These are phyloP conservation scores for Drosophila parvula DNA, from an alignment of 1,140 invertebrate species.

Conservation along the genomic window DNA sequence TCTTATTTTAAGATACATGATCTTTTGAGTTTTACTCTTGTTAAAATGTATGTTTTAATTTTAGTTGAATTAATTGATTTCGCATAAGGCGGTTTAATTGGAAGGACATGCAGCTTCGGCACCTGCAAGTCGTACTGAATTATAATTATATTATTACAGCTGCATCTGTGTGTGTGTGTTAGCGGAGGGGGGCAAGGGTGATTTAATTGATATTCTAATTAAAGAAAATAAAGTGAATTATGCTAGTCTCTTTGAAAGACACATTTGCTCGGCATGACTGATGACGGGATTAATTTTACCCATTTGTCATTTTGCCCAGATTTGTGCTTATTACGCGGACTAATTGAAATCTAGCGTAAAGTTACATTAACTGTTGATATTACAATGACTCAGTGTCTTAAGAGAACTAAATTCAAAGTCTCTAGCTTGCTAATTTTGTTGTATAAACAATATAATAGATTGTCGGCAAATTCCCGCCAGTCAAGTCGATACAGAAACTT, in stretches of 20 bases:
- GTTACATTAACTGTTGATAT: background rate
- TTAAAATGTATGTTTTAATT: slow-evolving; percentile 45
- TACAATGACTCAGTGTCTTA: background rate
- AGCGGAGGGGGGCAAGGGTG: background rate
- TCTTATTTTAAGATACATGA: too few species aligned
- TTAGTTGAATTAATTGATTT: slow-evolving; percentile 64
- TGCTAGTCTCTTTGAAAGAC: slow-evolving; percentile 3
- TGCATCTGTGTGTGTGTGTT: slow-evolving; percentile 13
- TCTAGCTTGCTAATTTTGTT: background rate
- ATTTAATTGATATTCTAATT: slow-evolving; percentile 73
- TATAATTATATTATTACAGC: slow-evolving; percentile 75
- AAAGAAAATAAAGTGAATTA: slow-evolving; percentile 57
- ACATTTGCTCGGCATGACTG: slow-evolving; percentile 11
- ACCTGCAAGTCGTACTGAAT: slow-evolving; percentile 45
- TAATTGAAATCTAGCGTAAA: slow-evolving; percentile 2
- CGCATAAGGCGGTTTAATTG: background rate
- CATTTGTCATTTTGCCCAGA: slow-evolving; percentile 12
- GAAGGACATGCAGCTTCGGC: background rate
- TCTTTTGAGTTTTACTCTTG: background rate
- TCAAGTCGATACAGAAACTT: slow-evolving; percentile 29
- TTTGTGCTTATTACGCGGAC: slow-evolving; percentile 37
- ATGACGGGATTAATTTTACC: slow-evolving; percentile 15
- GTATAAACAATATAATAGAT: slow-evolving; percentile 85
- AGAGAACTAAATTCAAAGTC: background rate
- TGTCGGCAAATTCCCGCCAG: slow-evolving; percentile 13